Base-by-base conservation (phyloP, 2,113 vertebrate species). In the Todiramphus saurophagus region DNA sequence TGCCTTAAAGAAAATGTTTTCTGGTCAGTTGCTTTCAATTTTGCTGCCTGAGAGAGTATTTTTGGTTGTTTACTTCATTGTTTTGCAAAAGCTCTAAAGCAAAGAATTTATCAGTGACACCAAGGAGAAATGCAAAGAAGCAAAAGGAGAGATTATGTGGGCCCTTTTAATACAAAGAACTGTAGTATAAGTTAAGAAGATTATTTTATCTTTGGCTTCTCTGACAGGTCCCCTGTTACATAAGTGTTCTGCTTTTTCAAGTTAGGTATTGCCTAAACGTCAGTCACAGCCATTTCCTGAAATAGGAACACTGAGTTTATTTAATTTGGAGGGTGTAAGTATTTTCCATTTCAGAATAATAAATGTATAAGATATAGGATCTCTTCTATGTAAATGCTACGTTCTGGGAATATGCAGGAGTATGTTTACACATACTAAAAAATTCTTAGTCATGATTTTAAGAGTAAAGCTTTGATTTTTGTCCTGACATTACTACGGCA, bases 261-360 rank as follows among this genome's bases (percentile, higher is more conserved):
- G 64, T 77, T 81, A 83, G 70, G 77, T 74, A 83, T 75, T 93
- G 48, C 95, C 70, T 94, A 83, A 95, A 91, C 0, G 79, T 93
- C 96, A 96, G 83, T 96, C 95, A 94, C 0, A 30, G 93, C 81
- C 63, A 77, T 96, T 97, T 97, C 93, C 97, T 97, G 96, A 97
- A 97, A 97, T 83, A 60, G 63, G 94, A 97, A 87, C 41, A 9
- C 58, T 1, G 31, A 18, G 77, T 97, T 97, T 97, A 96, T 97
- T 97, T 97, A 89, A 90, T 96, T 94, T 90, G 66, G 44, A 87
- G 48, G 11, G 41, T 73, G 94, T 96, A 97, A 94, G 85, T 89
- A 93, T 96, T 96, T 97, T 97, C 80, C 87, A 92, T 83, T 97
- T 93, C 94, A 94, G 94, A 97, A 97, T 94, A 95, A 97, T 96